Evolutionary conservation across 2,113 vertebrate species (phyloP).

Genomic region (Amphiprion percula): DNA sequence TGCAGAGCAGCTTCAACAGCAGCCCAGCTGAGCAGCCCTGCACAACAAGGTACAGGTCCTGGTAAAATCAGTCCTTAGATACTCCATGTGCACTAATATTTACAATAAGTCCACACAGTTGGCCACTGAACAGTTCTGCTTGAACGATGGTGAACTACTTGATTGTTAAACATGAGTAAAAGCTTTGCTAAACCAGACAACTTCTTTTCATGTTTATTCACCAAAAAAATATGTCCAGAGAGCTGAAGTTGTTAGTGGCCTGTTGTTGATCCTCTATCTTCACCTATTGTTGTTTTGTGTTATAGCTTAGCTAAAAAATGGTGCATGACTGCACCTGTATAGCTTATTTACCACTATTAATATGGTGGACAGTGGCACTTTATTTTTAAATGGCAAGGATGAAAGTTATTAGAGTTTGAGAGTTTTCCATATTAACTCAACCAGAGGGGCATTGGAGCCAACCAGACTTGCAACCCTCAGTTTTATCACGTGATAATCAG

Average conservation of each 20-base stretch:
- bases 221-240: neutral
- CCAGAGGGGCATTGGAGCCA: too few species aligned
- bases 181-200: neutral
- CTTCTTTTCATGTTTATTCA: neutral
- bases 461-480: too few species aligned
- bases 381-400: neutral
- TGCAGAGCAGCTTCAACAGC: conserved; percentile 44
- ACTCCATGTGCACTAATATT: neutral
- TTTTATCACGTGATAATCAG: too few species aligned
- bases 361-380: neutral
- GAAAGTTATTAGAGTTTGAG: neutral
- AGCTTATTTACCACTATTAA: neutral
- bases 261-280: neutral
- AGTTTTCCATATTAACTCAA: too few species aligned
- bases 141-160: neutral
- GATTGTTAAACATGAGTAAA: neutral
- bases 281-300: too few species aligned
- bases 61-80: neutral
- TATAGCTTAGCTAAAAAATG: too few species aligned
- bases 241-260: too few species aligned
- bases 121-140: neutral
- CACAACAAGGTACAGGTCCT: conserved; percentile 42
- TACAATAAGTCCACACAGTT: neutral
- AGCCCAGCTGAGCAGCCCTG: conserved; percentile 12
- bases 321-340: neutral